phyloP scores from a whole-genome alignment of 2,797 vertebrate species.

The Hyperoplus immaculatus region DNA sequence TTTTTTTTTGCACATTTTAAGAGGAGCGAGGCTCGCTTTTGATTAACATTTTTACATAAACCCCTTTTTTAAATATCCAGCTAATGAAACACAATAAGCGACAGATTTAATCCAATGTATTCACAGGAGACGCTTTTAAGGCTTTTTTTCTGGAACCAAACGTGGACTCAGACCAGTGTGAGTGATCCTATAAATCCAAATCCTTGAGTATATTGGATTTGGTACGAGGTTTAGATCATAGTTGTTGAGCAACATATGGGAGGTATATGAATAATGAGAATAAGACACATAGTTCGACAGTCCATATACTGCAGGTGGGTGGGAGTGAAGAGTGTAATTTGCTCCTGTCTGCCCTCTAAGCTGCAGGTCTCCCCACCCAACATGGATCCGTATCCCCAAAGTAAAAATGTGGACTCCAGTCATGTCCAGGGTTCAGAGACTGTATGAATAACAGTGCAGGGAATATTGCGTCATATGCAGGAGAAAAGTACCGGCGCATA shows the following conservation, averaged over 20 bases:
- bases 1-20: slow-evolving; percentile 13
- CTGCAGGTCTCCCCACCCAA: slow-evolving; percentile 12
- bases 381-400: not conserved
- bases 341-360: slow-evolving; percentile 6
- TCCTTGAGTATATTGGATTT: not conserved
- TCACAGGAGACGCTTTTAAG: not conserved
- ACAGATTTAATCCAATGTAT: not conserved
- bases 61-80: no score
- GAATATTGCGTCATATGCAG: not conserved
- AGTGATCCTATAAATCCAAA: not conserved
- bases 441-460: not conserved
- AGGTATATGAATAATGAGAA: slow-evolving; percentile 29
- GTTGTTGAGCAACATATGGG: slow-evolving; percentile 33
- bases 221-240: not conserved
- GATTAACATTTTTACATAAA: not conserved
- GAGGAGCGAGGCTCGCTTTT: not conserved
- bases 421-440: slow-evolving; percentile 1
- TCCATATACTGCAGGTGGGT: slow-evolving; percentile 19
- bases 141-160: slow-evolving; percentile 8
- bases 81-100: not conserved
- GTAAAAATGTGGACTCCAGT: not conserved
- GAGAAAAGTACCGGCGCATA: not conserved
- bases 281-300: slow-evolving; percentile 9
- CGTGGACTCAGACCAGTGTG: not conserved
- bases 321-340: slow-evolving; percentile 22